Evolutionary conservation across 2,888 invertebrate species (phyloP).

Genomic region (Chloroclysta siterata): DNA sequence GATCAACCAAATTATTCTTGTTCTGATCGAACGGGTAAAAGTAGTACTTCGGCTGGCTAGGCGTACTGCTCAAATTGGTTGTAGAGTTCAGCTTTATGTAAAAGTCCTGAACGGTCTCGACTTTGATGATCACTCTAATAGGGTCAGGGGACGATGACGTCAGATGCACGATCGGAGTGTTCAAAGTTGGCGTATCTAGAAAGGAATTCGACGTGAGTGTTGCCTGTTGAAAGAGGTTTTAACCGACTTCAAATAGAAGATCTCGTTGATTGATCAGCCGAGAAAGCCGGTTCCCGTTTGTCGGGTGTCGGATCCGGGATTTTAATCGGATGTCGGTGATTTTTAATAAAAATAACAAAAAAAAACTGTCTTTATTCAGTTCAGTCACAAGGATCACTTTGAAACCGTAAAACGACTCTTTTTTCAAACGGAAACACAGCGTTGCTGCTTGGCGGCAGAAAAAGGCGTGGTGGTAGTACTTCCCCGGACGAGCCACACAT

Average conservation of each 20-base stretch:
- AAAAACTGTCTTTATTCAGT: too few species aligned
- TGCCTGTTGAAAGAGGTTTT: neutral
- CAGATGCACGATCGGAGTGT: conserved; percentile 87
- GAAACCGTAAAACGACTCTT: too few species aligned
- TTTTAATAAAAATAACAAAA: too few species aligned
- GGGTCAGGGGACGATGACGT: conserved; percentile 86
- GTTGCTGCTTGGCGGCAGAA: too few species aligned
- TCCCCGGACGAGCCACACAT: too few species aligned
- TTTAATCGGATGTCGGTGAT: too few species aligned
- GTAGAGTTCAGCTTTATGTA: conserved; percentile 73
- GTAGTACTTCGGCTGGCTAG: conserved; percentile 80
- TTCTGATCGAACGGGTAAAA: conserved; percentile 82
- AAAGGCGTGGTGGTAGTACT: too few species aligned
- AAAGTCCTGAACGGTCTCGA: conserved; percentile 86
- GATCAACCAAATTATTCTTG: conserved; percentile 56
- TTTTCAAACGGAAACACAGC: too few species aligned
- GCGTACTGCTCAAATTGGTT: conserved; percentile 74
- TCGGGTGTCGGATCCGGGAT: too few species aligned
- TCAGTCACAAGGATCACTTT: too few species aligned
- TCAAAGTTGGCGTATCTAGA: conserved; percentile 65
- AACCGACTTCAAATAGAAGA: neutral
- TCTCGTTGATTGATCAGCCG: too few species aligned
- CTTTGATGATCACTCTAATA: conserved; percentile 85
- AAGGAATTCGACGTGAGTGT: conserved; percentile 37
- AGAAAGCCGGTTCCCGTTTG: too few species aligned